A percentile compares a stretch with the other conserved stretches of the same genome.
These are phyloP conservation scores for Arctia plantaginis DNA, from an alignment of 2,888 invertebrate species.

Conservation along the genomic window DNA sequence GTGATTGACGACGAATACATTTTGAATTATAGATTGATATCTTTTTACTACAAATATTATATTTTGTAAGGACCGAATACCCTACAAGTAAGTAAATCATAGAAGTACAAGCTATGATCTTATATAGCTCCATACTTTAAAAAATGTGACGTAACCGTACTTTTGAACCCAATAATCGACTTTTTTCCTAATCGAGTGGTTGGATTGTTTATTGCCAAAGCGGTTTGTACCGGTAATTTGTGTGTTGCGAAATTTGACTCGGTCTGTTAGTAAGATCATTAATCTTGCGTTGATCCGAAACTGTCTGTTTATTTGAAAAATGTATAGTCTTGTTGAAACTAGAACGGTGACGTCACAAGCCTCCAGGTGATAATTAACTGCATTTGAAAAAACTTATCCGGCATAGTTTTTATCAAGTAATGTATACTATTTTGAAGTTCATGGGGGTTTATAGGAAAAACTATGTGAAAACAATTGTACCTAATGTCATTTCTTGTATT, in stretches of 20 bases:
- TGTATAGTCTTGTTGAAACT: constrained; percentile 62
- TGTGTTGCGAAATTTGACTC: constrained; percentile 72
- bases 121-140: constrained; percentile 30
- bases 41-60: neutral
- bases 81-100: neutral
- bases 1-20: constrained; percentile 15
- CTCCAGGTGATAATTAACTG: constrained; percentile 59
- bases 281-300: constrained; percentile 74
- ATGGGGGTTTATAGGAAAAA: neutral
- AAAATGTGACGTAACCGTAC: constrained; percentile 57
- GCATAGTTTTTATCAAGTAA: constrained; percentile 45
- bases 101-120: constrained; percentile 5
- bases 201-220: constrained; percentile 70
- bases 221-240: constrained; percentile 69
- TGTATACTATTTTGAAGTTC: constrained; percentile 38
- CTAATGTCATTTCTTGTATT: constrained; percentile 34
- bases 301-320: constrained; percentile 77
- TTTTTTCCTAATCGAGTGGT: constrained; percentile 60
- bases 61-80: neutral
- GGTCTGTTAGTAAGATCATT: constrained; percentile 74
- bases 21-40: constrained; percentile 4
- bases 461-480: neutral
- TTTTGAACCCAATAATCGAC: constrained; percentile 50
- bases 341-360: constrained; percentile 61
- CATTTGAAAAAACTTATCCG: constrained; percentile 45